Conservation (phyloP, 2,113 vertebrate species). For the Chamaea fasciata region DNA sequence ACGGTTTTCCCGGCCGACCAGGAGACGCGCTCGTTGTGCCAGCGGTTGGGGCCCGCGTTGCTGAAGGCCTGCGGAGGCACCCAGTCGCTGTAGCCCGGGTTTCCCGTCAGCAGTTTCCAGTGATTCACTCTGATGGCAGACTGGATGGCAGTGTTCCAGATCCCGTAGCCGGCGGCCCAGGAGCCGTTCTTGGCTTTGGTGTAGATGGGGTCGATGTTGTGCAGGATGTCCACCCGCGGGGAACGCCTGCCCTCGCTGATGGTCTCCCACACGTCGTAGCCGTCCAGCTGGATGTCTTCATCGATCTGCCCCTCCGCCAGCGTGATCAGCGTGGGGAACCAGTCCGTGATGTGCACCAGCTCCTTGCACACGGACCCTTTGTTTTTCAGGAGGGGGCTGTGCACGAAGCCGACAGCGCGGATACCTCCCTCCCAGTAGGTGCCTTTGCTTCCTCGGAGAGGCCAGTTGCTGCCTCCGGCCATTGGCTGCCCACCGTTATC, state of each 20-base stretch:
- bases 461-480: slow-evolving; percentile 95
- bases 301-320: slow-evolving; percentile 88
- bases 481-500: slow-evolving; percentile 94
- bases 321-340: slow-evolving; percentile 92
- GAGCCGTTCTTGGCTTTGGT: slow-evolving; percentile 91
- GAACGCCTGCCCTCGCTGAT: slow-evolving; percentile 92
- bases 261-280: slow-evolving; percentile 95
- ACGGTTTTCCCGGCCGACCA: slow-evolving; percentile 87
- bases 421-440: slow-evolving; percentile 97
- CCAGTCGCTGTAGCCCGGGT: slow-evolving; percentile 94
- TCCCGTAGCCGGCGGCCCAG: slow-evolving; percentile 88
- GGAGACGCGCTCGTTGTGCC: slow-evolving; percentile 86
- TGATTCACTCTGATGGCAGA: slow-evolving; percentile 90
- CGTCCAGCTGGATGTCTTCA: slow-evolving; percentile 87
- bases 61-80: slow-evolving; percentile 94
- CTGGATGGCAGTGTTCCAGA: slow-evolving; percentile 95
- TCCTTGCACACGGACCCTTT: slow-evolving; percentile 86
- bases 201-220: slow-evolving; percentile 96
- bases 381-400: slow-evolving; percentile 88
- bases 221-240: slow-evolving; percentile 90
- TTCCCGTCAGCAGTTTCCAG: slow-evolving; percentile 94
- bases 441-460: slow-evolving; percentile 92
- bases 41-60: slow-evolving; percentile 80
- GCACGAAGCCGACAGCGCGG: slow-evolving; percentile 92
- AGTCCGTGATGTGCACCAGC: slow-evolving; percentile 95